Percentiles rank a stretch among this genome's conserved stretches.
These are phyloP conservation scores for Anas flavirostris DNA, from an alignment of 2,797 vertebrate species.

Conservation along the genomic window DNA sequence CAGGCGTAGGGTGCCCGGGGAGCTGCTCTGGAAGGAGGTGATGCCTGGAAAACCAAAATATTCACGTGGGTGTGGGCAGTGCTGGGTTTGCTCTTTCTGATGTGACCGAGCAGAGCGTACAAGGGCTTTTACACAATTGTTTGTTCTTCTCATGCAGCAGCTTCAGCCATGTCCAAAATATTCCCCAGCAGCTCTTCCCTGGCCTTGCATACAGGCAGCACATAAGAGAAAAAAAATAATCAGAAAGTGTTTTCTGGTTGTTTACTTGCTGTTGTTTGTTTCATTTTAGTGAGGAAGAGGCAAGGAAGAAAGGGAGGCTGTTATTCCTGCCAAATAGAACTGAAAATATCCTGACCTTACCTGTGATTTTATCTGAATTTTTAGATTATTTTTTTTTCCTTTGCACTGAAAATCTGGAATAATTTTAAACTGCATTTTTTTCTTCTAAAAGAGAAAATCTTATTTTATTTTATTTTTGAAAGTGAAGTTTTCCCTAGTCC, in stretches of 20 bases:
- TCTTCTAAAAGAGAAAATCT: neutral
- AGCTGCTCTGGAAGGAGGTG: too few species aligned
- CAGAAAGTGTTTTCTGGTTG: neutral
- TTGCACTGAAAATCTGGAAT: neutral
- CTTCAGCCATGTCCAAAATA: neutral
- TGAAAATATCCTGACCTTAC: neutral
- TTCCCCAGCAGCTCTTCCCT: neutral
- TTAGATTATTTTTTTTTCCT: neutral
- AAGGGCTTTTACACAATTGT: neutral
- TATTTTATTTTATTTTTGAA: neutral
- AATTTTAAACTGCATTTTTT: neutral
- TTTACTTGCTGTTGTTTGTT: neutral
- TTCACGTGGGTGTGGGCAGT: neutral
- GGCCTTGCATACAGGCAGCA: neutral
- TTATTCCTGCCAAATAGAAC: neutral
- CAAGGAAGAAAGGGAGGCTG: neutral
- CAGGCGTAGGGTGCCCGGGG: neutral
- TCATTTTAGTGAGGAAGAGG: neutral
- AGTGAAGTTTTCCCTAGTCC: neutral
- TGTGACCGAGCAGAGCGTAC: neutral
- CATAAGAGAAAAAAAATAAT: neutral
- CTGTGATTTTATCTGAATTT: neutral
- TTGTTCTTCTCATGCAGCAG: neutral
- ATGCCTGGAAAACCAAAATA: neutral
- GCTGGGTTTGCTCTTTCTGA: neutral